phyloP scores from a whole-genome alignment of 2,113 vertebrate species.

The Lates calcarifer region DNA sequence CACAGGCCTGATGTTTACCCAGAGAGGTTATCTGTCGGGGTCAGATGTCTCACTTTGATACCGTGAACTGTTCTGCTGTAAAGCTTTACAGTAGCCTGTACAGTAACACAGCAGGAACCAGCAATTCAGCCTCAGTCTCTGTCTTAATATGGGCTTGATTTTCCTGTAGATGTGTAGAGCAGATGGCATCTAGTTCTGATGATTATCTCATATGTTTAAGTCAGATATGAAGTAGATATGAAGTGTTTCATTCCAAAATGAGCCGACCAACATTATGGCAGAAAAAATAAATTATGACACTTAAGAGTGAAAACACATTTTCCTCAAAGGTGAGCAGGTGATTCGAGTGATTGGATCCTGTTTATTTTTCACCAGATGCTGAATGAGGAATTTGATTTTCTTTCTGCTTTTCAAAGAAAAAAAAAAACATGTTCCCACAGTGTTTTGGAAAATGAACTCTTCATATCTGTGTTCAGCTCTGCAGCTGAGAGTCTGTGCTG shows the following conservation, averaged over 20 bases:
- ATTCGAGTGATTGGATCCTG: conserved; percentile 14
- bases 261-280: conserved; percentile 21
- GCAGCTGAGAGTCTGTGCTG: conserved; percentile 30
- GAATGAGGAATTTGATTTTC: conserved; percentile 30
- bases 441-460: conserved; percentile 57
- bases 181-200: conserved; percentile 55
- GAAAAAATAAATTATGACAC: conserved; percentile 40
- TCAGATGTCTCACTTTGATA: conserved; percentile 57
- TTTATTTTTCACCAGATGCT: conserved; percentile 44
- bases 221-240: conserved; percentile 58
- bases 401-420: conserved; percentile 14
- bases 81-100: conserved; percentile 41
- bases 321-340: conserved; percentile 30
- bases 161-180: conserved; percentile 56
- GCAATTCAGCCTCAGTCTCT: conserved; percentile 29
- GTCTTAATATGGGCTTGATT: conserved; percentile 27
- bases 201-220: conserved; percentile 54
- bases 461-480: conserved; percentile 52
- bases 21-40: conserved; percentile 30
- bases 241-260: conserved; percentile 64
- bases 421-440: conserved; percentile 9
- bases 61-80: conserved; percentile 1
- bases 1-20: conserved; percentile 35
- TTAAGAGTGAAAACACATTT: conserved; percentile 21
- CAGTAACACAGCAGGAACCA: conserved; percentile 21